Percentiles rank a stretch among this genome's conserved stretches.
Conservation (phyloP, 2,113 vertebrate species). For the Psittacula cyanocephala region DNA sequence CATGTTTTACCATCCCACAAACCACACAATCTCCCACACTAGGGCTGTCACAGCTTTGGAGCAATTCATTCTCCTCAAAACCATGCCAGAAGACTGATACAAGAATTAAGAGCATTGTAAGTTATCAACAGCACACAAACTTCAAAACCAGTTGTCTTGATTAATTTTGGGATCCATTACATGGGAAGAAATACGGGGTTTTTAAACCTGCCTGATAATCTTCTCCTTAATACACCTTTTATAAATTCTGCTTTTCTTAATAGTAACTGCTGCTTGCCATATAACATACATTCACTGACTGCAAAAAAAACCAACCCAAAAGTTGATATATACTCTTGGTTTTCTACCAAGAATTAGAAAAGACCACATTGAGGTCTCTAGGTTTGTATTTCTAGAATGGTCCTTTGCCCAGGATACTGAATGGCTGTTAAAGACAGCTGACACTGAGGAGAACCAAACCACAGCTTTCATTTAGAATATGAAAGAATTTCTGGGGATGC, state of each 20-base stretch:
- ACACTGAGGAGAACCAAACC: not conserved
- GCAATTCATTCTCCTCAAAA: not conserved
- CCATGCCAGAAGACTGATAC: not conserved
- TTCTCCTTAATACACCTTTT: not conserved
- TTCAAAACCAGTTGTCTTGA: not conserved
- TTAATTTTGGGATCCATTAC: not conserved
- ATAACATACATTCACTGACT: not conserved
- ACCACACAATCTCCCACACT: not conserved
- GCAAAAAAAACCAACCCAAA: not conserved
- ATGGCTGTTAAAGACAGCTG: not conserved
- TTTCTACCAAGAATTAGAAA: not conserved
- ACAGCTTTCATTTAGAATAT: not conserved
- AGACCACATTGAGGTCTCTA: not conserved
- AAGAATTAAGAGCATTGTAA: not conserved
- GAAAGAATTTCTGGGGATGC: not conserved
- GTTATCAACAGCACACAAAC: not conserved
- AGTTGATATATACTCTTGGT: not conserved
- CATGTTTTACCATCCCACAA: slow-evolving; percentile 15
- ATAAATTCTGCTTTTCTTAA: not conserved
- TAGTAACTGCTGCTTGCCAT: not conserved
- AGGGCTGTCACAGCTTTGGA: not conserved
- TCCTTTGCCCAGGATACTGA: not conserved
- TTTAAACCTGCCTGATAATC: not conserved
- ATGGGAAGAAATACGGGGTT: accelerated
- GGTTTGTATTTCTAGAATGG: not conserved